Evolutionary conservation across 2,888 invertebrate species (phyloP), one percentile per base, ranked within the genome.

Genomic region (Thysanoteuthis rhombus): DNA sequence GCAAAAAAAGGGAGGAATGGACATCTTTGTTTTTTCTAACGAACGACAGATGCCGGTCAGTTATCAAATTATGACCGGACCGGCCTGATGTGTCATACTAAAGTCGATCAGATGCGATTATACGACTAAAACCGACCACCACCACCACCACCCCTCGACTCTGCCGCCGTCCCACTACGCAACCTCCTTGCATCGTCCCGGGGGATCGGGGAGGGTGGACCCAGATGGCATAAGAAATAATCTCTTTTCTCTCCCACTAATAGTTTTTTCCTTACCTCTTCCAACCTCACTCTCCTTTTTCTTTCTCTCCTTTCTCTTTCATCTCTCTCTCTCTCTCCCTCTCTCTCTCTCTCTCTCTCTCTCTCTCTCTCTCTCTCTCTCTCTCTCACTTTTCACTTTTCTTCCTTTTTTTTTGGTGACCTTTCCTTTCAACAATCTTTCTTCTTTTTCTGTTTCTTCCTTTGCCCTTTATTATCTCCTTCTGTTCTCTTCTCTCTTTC

Each of bases 21-120:
- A 52, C 52, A 52, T 10, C 36, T 75, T 75, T 75, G 75, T 75
- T 75, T 75, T n/a, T 75, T 75, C 75, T 75, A 75, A 75, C 75
- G 75, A 75, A n/a, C n/a, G n/a, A 75, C n/a, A 75, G 75, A 75
- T 75, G 75, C n/a, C 75, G 75, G 75, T 75, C 75, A 75, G n/a
- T 75, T 75, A 75, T 75, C 75, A 75, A 75, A 75, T 75, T 75
- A 75, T 75, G 75, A 75, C 75, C n/a, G 75, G 19, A 12, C 75
- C n/a, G 75, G n/a, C 75, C 19, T n/a, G 75, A 75, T 75, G 75
- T 75, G 75, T 75, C 75, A 75, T 75, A 75, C n/a, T n/a, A 75
- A 75, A 75, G 75, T 75, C 75, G 75, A 75, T 75, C n/a, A 75
- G n/a, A 75, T 36, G 22, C 36, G 75, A 75, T 75, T n/a, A 28